Evolutionary conservation across 2,113 vertebrate species (phyloP), one percentile per base, ranked within the genome.

Genomic region (Charadrius vociferus): DNA sequence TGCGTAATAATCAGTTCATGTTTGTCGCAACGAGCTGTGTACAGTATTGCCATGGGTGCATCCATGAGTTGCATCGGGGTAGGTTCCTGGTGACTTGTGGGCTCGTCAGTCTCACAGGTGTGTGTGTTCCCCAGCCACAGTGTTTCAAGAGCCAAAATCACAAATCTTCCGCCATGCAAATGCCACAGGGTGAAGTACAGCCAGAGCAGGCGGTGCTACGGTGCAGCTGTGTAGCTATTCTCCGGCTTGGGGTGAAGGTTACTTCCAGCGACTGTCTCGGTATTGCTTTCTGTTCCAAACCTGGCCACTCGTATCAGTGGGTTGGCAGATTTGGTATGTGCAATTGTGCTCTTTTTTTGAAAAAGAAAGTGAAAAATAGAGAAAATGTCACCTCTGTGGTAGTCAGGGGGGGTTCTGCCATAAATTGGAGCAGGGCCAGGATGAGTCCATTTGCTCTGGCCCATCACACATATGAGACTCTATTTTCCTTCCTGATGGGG

Each of bases 161-260:
- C 23, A 11, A 23, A 26, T 37, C 10, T 49, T n/a, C 12, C 49
- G 47, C n/a, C 39, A 4, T 56, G 66, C 41, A 27, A 39, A 34
- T 49, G 32, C 27, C 6, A 1, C 20, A 37, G 30, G 27, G 23
- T 29, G 17, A 50, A 63, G 71, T n/a, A 14, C 13, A 59, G 66
- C 47, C 74, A 52, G 56, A 47, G 30, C 67, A 52, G n/a, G 22
- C 1, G 0, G 4, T 65, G 39, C 52, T 50, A 2, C 0, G 1
- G 30, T 30, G 18, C n/a, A 18, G n/a, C 47, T 45, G 29, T 7
- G 43, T 14, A 18, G 36, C 21, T 61, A 34, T 36, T 73, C 14
- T 86, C 30, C 50, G 18, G 26, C 26, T 22, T 73, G 63, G 12
- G 26, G 4, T 73, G 68, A 86, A 73, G 63, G 30, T 47, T 81